phyloP scores from a whole-genome alignment of 2,888 invertebrate genomes.

The Nesidiocoris tenuis region DNA sequence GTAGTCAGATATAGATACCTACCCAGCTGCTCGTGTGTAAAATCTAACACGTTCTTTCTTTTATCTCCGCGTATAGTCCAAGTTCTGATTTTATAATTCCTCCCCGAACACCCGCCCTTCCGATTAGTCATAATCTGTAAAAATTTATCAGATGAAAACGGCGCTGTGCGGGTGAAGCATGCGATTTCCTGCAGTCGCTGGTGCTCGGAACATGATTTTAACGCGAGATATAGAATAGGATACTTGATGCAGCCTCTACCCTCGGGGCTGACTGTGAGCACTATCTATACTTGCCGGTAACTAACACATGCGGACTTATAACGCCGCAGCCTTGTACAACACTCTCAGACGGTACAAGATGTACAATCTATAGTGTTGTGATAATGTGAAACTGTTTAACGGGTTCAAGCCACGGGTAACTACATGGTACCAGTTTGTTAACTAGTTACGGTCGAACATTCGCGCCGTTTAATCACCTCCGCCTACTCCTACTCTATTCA shows the following conservation, averaged over 20 bases:
- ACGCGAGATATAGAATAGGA: background rate
- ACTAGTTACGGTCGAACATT: slow-evolving; percentile 3
- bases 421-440: slow-evolving; percentile 10
- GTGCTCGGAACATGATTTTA: slow-evolving; percentile 8
- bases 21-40: background rate
- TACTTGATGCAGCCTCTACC: background rate
- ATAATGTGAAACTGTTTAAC: slow-evolving; percentile 12
- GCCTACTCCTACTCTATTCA: no score
- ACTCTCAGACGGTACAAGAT: background rate
- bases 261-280: background rate
- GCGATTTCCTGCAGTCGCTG: slow-evolving; percentile 15
- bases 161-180: background rate
- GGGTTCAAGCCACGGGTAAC: slow-evolving; percentile 8
- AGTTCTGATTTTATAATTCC: background rate
- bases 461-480: background rate
- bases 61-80: slow-evolving; percentile 16
- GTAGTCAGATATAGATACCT: background rate
- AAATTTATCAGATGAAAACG: slow-evolving; percentile 22
- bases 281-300: background rate
- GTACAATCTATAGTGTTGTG: slow-evolving; percentile 10
- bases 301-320: background rate
- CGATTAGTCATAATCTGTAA: slow-evolving; percentile 28
- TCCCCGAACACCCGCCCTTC: background rate
- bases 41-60: background rate
- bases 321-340: background rate